Evolutionary conservation across 23 tunicate species (phyloP), one percentile per base, ranked within the genome.

Genomic region (Trididemnum nubilum): DNA sequence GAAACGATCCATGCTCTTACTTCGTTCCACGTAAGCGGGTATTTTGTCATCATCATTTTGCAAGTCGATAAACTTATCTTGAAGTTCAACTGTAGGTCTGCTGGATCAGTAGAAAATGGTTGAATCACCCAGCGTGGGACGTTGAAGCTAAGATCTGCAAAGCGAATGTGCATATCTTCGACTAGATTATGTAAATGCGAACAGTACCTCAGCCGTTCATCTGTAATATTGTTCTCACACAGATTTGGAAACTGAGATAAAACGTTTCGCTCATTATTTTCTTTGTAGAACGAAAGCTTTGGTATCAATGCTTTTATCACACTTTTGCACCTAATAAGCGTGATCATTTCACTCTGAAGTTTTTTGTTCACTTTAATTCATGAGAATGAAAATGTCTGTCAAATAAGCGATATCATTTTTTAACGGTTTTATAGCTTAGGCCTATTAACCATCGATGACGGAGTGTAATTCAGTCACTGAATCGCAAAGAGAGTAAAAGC

Each of bases 21-120:
- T 70, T 81, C 74, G 79, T 70, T 81, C 85, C 85, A 37, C 57
- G 71, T 65, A 21, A 81, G 85, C 76, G 33, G 85, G 76, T 81
- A 81, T 81, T 81, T 81, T 26, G 34, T 81, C 57, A 36, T 81
- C 80, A 66, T 81, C 85, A 70, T 70, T 81, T 81, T 81, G 85
- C 85, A 81, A 70, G 79, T 60, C 79, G 60, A 81, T 81, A 27
- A 71, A 81, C 49, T 81, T 80, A 36, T 81, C 80, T 81, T 81
- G 85, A 81, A 81, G 85, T 81, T 81, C 79, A 70, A 70, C 80
- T 81, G 26, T 65, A 70, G 58, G 79, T 81, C 80, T 81, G 85
- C 59, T 21, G 76, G 76, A 36, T 81, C 76, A 36, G 85, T 34
- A 81, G 80, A 81, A 81, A 81, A 81, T 66, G 85, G 80, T 65